phyloP scores from a whole-genome alignment of 2,888 invertebrate genomes.

The Cerastis leucographa region DNA sequence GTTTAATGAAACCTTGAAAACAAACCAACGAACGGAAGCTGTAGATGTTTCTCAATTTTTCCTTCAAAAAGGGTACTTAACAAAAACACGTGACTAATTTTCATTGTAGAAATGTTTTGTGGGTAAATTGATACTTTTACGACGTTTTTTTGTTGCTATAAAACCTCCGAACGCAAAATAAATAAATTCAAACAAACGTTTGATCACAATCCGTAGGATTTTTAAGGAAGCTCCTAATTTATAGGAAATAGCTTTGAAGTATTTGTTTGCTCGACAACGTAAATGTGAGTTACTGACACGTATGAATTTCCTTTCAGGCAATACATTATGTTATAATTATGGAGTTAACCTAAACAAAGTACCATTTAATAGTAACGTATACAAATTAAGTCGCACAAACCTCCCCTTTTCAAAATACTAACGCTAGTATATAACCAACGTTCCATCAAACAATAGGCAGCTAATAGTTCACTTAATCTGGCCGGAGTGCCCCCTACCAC shows the following conservation, averaged over 20 bases:
- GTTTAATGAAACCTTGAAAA: slow-evolving; percentile 20
- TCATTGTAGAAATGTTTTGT: neutral
- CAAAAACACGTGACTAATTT: slow-evolving; percentile 16
- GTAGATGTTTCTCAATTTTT: slow-evolving; percentile 12
- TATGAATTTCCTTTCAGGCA: neutral
- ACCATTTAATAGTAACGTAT: neutral
- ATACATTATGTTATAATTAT: neutral
- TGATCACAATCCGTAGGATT: neutral
- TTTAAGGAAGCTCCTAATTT: neutral
- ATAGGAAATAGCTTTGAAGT: neutral
- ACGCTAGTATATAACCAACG: neutral
- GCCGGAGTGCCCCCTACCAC: slow-evolving; percentile 3
- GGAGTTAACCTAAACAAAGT: neutral
- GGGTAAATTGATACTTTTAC: neutral
- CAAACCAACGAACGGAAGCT: slow-evolving; percentile 14
- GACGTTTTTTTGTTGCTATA: neutral
- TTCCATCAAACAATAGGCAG: neutral
- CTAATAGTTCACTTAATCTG: slow-evolving; percentile 8
- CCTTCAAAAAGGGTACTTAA: neutral
- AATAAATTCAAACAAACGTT: neutral
- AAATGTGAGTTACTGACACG: neutral
- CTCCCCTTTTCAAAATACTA: neutral
- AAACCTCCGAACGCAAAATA: neutral
- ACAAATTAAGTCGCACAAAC: neutral
- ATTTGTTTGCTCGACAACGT: neutral